Percentiles rank a stretch among this genome's conserved stretches.
Conservation (phyloP, 2,888 invertebrate genomes). For the Cantharis nigra region DNA sequence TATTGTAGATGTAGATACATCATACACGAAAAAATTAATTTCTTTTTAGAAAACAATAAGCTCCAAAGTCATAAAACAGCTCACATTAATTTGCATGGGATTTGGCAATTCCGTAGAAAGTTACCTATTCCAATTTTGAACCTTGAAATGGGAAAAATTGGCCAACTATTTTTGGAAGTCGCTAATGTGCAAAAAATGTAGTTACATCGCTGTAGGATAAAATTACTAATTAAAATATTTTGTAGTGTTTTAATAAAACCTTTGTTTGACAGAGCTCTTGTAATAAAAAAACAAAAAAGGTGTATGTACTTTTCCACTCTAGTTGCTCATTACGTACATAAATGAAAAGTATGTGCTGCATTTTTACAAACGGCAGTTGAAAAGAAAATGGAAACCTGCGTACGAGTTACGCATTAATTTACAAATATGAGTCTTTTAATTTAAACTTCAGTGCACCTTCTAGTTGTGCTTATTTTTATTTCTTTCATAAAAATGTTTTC, state of each 20-base stretch:
- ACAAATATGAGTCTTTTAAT: not conserved
- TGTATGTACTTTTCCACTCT: not conserved
- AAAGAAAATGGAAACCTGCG: not conserved
- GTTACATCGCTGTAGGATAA: not conserved
- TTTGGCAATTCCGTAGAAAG: no score
- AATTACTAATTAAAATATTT: not conserved
- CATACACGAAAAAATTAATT: not conserved
- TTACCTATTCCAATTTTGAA: no score
- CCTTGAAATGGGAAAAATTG: not conserved
- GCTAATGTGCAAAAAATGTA: no score
- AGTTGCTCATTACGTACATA: not conserved
- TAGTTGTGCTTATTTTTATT: conserved; percentile 1
- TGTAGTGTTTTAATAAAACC: not conserved
- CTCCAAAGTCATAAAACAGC: not conserved
- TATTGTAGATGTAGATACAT: not conserved
- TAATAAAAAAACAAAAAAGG: not conserved
- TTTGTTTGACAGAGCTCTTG: not conserved
- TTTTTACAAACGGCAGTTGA: conserved; percentile 1
- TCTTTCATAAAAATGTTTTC: not conserved
- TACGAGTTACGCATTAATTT: conserved; percentile 6
- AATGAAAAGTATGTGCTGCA: not conserved
- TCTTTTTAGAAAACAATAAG: not conserved
- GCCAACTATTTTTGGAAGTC: not conserved
- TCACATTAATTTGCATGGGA: not conserved
- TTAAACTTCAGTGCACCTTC: conserved; percentile 10